Percentiles rank a stretch among this genome's conserved stretches.
These are phyloP conservation scores for Gerris lacustris DNA, from an alignment of 2,888 invertebrate genomes.

Conservation along the genomic window DNA sequence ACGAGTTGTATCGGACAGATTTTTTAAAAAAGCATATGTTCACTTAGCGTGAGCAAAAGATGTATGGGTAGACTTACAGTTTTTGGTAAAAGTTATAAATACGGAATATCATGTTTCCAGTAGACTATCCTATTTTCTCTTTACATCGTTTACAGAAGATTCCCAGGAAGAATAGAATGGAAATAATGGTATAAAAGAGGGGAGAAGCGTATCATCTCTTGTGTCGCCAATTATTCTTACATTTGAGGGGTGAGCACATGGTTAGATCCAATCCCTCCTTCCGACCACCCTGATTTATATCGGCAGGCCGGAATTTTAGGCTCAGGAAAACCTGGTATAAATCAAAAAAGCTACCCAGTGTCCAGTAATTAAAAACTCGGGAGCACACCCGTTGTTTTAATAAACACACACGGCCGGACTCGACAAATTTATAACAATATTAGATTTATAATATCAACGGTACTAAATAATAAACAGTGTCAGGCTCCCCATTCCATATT, in stretches of 20 bases:
- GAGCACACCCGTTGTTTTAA: not conserved
- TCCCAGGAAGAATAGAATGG: no score
- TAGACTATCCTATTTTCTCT: not conserved
- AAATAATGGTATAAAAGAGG: not conserved
- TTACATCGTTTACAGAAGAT: no score
- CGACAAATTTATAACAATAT: constrained; percentile 3
- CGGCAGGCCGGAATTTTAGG: not conserved
- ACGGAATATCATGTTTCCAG: not conserved
- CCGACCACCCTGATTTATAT: not conserved
- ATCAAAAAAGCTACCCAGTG: not conserved
- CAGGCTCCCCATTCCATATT: not conserved
- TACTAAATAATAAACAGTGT: constrained; percentile 5
- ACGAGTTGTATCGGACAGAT: no score
- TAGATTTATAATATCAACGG: constrained; percentile 1
- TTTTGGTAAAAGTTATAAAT: not conserved
- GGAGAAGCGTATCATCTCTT: not conserved
- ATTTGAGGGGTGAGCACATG: not conserved
- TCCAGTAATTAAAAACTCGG: constrained; percentile 1
- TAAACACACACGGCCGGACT: not conserved
- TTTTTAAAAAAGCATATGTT: no score
- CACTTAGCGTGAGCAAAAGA: no score
- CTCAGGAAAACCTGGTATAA: not conserved
- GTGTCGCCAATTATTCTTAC: constrained; percentile 1
- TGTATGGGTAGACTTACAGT: no score
- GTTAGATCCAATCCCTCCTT: not conserved